These are phyloP conservation scores for Tetramorium bicarinatum DNA, from an alignment of 2,888 invertebrate species.

Conservation along the genomic window DNA sequence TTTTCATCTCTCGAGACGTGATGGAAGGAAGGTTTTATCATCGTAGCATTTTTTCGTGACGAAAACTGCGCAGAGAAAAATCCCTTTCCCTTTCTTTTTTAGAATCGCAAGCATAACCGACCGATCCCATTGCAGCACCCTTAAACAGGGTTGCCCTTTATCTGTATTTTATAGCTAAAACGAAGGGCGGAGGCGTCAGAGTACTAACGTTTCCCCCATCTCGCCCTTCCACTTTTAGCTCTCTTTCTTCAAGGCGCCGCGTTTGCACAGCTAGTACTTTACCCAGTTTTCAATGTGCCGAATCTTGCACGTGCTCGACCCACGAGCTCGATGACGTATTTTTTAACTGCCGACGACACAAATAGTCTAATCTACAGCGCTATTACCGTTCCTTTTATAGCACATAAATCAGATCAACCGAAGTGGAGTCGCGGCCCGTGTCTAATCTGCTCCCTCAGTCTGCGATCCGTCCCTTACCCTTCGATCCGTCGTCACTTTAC, in stretches of 20 bases:
- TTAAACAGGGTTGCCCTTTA: conserved; percentile 76
- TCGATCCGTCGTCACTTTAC: conserved; percentile 26
- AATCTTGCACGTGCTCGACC: conserved; percentile 44
- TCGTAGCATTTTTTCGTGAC: conserved; percentile 43
- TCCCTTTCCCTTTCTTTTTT: conserved; percentile 9
- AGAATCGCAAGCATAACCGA: conserved; percentile 61
- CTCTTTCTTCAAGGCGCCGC: neutral
- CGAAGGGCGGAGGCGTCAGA: conserved; percentile 53
- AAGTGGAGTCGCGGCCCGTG: conserved; percentile 73
- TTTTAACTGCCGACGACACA: conserved; percentile 81
- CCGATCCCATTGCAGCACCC: conserved; percentile 70
- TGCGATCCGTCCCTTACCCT: conserved; percentile 23
- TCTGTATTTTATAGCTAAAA: conserved; percentile 79
- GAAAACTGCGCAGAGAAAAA: conserved; percentile 44
- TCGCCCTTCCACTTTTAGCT: neutral
- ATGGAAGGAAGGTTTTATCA: conserved; percentile 31
- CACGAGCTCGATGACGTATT: conserved; percentile 74
- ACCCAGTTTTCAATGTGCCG: conserved; percentile 45
- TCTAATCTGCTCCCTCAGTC: conserved; percentile 69
- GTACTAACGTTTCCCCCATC: conserved; percentile 20
- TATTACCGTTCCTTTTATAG: conserved; percentile 80
- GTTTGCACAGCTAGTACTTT: neutral
- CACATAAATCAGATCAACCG: conserved; percentile 78
- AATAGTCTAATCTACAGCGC: conserved; percentile 80
- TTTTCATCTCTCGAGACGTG: conserved; percentile 18